phyloP scores from a whole-genome alignment of 2,113 vertebrate genomes.

The Heterochromis multidens region DNA sequence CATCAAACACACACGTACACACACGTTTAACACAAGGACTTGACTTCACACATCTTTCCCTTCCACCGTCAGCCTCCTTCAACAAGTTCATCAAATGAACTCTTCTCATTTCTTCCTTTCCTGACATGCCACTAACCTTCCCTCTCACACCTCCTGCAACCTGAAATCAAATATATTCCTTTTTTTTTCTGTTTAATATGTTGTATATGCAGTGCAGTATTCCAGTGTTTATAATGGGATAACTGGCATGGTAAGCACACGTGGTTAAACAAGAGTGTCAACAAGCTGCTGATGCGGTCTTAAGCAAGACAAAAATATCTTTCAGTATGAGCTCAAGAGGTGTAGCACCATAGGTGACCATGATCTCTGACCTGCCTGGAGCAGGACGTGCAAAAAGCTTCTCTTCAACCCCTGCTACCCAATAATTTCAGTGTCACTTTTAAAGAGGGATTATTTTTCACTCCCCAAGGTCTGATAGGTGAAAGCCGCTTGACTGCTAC shows the following conservation, averaged over 20 bases:
- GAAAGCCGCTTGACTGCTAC: constrained; percentile 13
- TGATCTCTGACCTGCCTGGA: constrained; percentile 12
- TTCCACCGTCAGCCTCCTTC: constrained; percentile 34
- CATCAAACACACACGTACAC: constrained; percentile 69
- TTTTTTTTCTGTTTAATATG: background rate
- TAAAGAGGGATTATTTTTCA: constrained; percentile 37
- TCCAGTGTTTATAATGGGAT: background rate
- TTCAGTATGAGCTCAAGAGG: background rate
- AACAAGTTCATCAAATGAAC: constrained; percentile 64
- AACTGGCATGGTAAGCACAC: background rate
- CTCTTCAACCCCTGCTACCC: background rate
- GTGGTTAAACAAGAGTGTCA: background rate
- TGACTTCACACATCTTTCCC: constrained; percentile 58
- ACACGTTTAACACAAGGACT: constrained; percentile 45
- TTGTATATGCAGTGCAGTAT: background rate
- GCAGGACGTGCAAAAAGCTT: background rate
- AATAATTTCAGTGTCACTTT: constrained; percentile 30
- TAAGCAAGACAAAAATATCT: background rate
- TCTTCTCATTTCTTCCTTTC: constrained; percentile 36
- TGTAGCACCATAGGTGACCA: background rate
- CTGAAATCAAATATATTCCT: background rate
- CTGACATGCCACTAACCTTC: background rate
- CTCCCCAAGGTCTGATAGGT: constrained; percentile 11
- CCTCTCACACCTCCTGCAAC: background rate
- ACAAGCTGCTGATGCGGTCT: background rate